Evolutionary conservation across 2,113 vertebrate species (phyloP).

Genomic region (Gymnobelideus leadbeateri): DNA sequence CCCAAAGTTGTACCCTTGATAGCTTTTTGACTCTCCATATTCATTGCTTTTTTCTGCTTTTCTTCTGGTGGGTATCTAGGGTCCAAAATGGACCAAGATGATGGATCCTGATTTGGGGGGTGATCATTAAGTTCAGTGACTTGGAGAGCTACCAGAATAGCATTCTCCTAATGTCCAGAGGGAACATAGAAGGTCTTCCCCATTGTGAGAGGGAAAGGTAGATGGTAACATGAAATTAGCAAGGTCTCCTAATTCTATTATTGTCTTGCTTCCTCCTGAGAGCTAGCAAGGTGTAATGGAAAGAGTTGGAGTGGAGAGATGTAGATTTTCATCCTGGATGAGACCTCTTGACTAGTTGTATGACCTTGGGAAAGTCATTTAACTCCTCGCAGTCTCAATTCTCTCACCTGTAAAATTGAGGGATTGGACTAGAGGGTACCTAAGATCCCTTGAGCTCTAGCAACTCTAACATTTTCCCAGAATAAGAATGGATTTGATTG

Average conservation of each 20-base stretch:
- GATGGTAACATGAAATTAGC: not conserved
- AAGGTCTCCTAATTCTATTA: not conserved
- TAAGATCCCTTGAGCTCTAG: not conserved
- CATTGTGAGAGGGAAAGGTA: not conserved
- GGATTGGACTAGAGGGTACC: not conserved
- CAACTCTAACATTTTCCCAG: not conserved
- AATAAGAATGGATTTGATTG: not conserved
- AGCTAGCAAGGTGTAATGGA: not conserved
- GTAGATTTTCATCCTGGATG: not conserved
- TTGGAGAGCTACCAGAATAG: not conserved
- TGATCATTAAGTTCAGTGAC: not conserved
- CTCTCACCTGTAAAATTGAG: slow-evolving; percentile 10
- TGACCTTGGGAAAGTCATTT: not conserved
- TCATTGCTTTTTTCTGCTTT: slow-evolving; percentile 34
- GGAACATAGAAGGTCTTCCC: not conserved
- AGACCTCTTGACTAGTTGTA: not conserved
- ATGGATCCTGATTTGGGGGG: slow-evolving; percentile 18
- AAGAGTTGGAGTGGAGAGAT: not conserved
- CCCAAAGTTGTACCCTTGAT: slow-evolving; percentile 37
- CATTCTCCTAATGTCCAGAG: not conserved
- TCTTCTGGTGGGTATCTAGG: slow-evolving; percentile 46
- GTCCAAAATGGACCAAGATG: slow-evolving; percentile 43
- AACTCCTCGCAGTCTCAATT: not conserved
- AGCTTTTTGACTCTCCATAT: slow-evolving; percentile 47
- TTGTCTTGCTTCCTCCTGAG: slow-evolving; percentile 30